A percentile compares a stretch with the other conserved stretches of the same genome.
These are phyloP conservation scores for Atethmia centrago DNA, from an alignment of 2,888 invertebrate species.

Conservation along the genomic window DNA sequence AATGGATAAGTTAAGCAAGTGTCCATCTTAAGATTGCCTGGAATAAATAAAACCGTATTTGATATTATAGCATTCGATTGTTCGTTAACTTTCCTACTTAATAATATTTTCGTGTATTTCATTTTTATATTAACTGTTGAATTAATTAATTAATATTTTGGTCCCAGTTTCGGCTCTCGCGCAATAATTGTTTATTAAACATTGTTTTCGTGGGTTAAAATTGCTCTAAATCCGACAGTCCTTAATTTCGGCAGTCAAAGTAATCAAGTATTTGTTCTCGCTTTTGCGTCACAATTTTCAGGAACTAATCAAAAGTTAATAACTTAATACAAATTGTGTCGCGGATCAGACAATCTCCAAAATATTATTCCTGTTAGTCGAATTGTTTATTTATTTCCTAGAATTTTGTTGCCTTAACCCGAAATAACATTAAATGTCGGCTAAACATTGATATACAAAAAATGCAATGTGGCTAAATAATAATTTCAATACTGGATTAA, in stretches of 20 bases:
- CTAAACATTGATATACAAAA: too few relatives aligned
- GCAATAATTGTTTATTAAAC: neutral
- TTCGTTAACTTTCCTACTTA: too few relatives aligned
- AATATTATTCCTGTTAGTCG: neutral
- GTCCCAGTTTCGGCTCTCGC: neutral
- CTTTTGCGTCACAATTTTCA: conserved; percentile 17
- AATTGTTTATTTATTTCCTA: conserved; percentile 2
- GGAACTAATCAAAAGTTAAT: conserved; percentile 26
- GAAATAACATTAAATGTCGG: neutral
- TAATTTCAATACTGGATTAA: neutral
- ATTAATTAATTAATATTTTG: neutral
- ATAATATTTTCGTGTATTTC: neutral
- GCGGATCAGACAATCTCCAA: neutral
- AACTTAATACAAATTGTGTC: conserved; percentile 32
- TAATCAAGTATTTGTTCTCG: conserved; percentile 12
- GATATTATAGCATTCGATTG: too few relatives aligned
- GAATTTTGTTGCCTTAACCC: neutral
- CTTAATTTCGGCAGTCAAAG: conserved; percentile 1
- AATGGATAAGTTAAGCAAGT: too few relatives aligned
- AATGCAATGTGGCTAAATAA: neutral
- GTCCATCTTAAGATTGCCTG: neutral
- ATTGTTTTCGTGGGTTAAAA: neutral
- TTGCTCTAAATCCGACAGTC: neutral
- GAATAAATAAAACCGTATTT: too few relatives aligned
- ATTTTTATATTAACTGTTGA: neutral